Evolutionary conservation across 2,113 vertebrate species (phyloP).

Genomic region (Myotis brandtii): DNA sequence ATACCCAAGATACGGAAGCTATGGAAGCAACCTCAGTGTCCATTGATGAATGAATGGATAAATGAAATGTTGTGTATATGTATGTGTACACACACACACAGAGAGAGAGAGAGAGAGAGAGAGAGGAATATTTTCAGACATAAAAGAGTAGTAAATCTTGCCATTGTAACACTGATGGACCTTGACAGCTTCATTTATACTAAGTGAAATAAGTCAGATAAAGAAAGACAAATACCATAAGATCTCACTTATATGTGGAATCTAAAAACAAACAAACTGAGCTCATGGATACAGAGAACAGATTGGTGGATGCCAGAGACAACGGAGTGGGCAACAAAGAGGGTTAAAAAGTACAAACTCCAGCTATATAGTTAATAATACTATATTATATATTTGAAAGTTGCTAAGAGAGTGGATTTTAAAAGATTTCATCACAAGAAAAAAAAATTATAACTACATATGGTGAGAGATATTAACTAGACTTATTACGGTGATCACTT

Average conservation of each 20-base stretch:
- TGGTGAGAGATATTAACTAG: neutral
- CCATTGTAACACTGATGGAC: neutral
- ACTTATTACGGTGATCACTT: neutral
- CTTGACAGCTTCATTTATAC: neutral
- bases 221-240: neutral
- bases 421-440: neutral
- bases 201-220: neutral
- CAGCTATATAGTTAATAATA: neutral
- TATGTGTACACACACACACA: neutral
- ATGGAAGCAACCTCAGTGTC: neutral
- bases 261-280: neutral
- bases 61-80: neutral
- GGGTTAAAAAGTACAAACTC: neutral
- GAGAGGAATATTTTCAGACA: neutral
- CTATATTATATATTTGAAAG: neutral
- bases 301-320: neutral
- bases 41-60: neutral
- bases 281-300: neutral
- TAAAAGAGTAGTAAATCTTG: neutral
- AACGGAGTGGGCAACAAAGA: neutral
- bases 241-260: neutral
- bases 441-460: neutral
- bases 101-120: no score
- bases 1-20: neutral
- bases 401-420: neutral